These are phyloP conservation scores for Fragum sueziense DNA, from an alignment of 2,888 invertebrate species.

Conservation along the genomic window DNA sequence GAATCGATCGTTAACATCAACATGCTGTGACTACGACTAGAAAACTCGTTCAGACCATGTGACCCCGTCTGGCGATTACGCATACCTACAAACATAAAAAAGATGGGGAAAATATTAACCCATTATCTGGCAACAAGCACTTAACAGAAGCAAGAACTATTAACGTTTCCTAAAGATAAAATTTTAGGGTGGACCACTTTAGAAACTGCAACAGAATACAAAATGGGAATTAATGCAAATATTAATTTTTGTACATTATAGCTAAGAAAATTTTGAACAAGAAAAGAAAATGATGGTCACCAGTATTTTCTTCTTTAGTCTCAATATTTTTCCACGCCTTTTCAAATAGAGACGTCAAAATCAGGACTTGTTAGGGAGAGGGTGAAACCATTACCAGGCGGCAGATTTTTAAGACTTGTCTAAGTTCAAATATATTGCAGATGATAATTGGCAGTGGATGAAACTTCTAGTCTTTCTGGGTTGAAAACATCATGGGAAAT, in stretches of 20 bases:
- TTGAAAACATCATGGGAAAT: neutral
- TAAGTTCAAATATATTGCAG: neutral
- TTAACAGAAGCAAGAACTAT: too few relatives aligned
- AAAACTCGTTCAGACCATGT: conserved; percentile 96
- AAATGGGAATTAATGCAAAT: neutral
- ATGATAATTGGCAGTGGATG: too few relatives aligned
- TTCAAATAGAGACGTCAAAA: too few relatives aligned
- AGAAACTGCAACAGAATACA: too few relatives aligned
- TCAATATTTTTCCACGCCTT: too few relatives aligned
- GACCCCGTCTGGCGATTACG: conserved; percentile 94
- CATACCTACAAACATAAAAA: conserved; percentile 86
- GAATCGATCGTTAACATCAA: conserved; percentile 95
- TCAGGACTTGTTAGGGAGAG: neutral
- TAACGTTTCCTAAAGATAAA: neutral
- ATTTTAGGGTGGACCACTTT: too few relatives aligned
- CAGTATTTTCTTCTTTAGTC: too few relatives aligned
- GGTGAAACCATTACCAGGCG: too few relatives aligned
- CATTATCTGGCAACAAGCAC: too few relatives aligned
- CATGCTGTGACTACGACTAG: conserved; percentile 95
- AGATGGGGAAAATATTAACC: neutral
- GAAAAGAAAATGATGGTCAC: too few relatives aligned
- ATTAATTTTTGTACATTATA: too few relatives aligned
- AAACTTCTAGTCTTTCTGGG: too few relatives aligned
- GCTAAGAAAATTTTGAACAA: neutral
- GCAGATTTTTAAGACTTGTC: neutral